Evolutionary conservation across 2,797 vertebrate species (phyloP).

Genomic region (Typhlichthys subterraneus): DNA sequence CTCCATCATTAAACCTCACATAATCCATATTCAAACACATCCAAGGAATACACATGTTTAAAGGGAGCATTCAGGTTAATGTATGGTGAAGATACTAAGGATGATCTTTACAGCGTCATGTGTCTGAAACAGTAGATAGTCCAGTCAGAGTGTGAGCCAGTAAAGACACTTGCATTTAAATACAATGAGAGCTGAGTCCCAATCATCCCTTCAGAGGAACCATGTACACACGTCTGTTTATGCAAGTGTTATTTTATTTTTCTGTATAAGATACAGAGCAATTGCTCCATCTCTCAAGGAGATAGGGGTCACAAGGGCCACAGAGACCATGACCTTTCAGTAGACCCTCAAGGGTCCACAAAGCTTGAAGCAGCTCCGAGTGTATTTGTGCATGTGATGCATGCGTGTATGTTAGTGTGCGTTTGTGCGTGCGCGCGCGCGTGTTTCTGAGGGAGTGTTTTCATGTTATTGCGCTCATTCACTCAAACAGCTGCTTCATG

Average conservation of each 20-base stretch:
- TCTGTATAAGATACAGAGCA: slow-evolving; percentile 33
- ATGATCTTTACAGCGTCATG: not conserved
- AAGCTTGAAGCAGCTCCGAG: slow-evolving; percentile 23
- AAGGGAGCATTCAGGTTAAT: slow-evolving; percentile 4
- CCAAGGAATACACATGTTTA: slow-evolving; percentile 6
- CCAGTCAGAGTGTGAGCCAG: slow-evolving; percentile 22
- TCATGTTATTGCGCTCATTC: slow-evolving; percentile 41
- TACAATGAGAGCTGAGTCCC: slow-evolving; percentile 1
- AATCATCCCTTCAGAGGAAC: slow-evolving; percentile 15
- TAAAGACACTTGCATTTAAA: slow-evolving; percentile 16
- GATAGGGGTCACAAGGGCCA: slow-evolving; percentile 48
- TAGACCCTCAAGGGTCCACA: slow-evolving; percentile 31
- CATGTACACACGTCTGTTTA: not conserved
- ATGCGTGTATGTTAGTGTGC: slow-evolving; percentile 26
- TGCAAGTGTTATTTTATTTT: not conserved
- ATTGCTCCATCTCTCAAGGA: slow-evolving; percentile 41
- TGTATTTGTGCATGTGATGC: slow-evolving; percentile 15
- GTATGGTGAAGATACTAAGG: slow-evolving; percentile 19
- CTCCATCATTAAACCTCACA: slow-evolving; percentile 32
- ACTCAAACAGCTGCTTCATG: slow-evolving; percentile 61
- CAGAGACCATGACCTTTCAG: slow-evolving; percentile 44
- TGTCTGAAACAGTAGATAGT: slow-evolving; percentile 20
- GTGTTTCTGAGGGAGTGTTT: slow-evolving; percentile 5
- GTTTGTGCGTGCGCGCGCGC: slow-evolving; percentile 10
- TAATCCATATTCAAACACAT: slow-evolving; percentile 51